Evolutionary conservation across 2,113 vertebrate genomes (phyloP), one percentile per base, ranked within the genome.

Genomic region (Sebastes fasciatus): DNA sequence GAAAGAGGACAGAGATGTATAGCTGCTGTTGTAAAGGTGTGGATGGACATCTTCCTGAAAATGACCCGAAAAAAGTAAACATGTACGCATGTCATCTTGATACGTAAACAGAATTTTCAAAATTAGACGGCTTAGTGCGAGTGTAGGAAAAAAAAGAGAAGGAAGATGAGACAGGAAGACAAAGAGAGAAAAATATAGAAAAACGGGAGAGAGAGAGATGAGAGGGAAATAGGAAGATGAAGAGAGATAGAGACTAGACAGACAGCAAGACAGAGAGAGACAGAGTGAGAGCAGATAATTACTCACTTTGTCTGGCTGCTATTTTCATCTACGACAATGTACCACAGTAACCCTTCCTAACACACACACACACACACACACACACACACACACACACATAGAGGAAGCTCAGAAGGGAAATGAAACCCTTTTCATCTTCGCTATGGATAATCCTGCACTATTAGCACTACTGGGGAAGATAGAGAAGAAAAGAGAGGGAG

Each of bases 361-460:
- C 12, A 0, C n/a, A 13, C 54, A 10, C 26, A 73, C 46, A 62
- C 46, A 70, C 19, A 72, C n/a, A 43, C 12, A 0, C n/a, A 13
- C 54, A 10, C 26, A 43, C 12, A 0, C n/a, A 13, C 54, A 10
- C 26, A 73, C 46, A 62, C 46, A 70, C 19, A 72, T 0, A 46
- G 2, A 77, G 10, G 14, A 49, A 19, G 67, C 72, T 78, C 60
- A 79, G 76, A 34, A 75, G 80, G 66, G 45, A 88, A 84, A 81
- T 68, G 65, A 75, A 86, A 76, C 57, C 65, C 48, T 83, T 88
- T 86, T 86, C 74, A 88, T 81, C 83, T 84, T 63, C 69, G 79
- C 73, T 81, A 52, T 40, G 80, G 83, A 88, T 84, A 84, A 90
- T 84, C 61, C 74, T 26, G 26, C 77, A 7, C 79, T 74, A 83